Conservation (phyloP, 2,888 invertebrate genomes). For the Troides oblongomaculatus region DNA sequence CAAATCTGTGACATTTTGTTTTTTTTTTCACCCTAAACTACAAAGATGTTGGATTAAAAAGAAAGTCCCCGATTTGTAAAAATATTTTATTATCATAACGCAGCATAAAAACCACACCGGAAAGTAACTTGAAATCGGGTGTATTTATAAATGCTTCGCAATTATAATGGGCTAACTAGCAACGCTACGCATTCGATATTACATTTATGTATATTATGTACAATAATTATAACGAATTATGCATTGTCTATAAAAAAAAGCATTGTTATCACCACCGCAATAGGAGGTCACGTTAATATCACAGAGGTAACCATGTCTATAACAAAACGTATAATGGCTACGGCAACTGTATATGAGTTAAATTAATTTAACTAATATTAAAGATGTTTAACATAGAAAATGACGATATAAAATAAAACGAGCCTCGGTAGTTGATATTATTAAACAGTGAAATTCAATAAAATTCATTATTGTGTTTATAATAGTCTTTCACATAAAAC, state of each 20-base stretch:
- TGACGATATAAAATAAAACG: not conserved
- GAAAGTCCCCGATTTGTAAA: conserved; percentile 45
- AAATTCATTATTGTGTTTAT: not conserved
- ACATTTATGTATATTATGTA: conserved; percentile 38
- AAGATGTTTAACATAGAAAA: not conserved
- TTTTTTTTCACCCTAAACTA: too few relatives aligned
- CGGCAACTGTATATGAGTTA: conserved; percentile 22
- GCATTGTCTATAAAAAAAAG: conserved; percentile 34
- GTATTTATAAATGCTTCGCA: conserved; percentile 58
- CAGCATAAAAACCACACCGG: conserved; percentile 60
- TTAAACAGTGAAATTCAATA: not conserved
- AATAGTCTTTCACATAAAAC: not conserved
- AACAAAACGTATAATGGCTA: conserved; percentile 38
- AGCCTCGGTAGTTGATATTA: not conserved
- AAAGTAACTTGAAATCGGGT: conserved; percentile 53
- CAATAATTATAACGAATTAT: conserved; percentile 36
- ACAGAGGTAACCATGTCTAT: conserved; percentile 54
- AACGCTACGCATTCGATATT: conserved; percentile 45
- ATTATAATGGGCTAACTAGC: conserved; percentile 52
- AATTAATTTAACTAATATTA: conserved; percentile 2
- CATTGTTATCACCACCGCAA: conserved; percentile 38
- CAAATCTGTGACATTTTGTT: too few relatives aligned
- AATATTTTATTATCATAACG: conserved; percentile 68
- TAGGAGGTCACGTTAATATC: conserved; percentile 51
- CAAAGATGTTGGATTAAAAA: not conserved